Conservation (phyloP, 2,797 vertebrate species). For the Anguilla obscura region DNA sequence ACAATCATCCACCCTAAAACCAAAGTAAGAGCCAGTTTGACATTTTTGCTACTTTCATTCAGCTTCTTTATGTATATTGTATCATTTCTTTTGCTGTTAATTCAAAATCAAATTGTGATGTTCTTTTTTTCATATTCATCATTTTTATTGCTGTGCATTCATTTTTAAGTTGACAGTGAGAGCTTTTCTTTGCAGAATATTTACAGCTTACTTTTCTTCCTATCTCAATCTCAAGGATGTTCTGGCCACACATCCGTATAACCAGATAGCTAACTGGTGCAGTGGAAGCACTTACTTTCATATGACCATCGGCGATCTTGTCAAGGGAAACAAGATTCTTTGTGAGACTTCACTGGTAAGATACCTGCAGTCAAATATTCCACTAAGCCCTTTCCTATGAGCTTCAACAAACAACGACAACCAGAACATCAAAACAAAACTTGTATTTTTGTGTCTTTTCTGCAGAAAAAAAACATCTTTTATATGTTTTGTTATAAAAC, state of each 20-base stretch:
- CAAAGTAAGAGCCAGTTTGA: conserved; percentile 74
- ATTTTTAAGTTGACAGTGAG: not conserved
- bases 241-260: conserved; percentile 83
- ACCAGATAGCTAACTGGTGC: conserved; percentile 93
- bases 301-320: conserved; percentile 88
- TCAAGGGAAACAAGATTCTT: conserved; percentile 85
- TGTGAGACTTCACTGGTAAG: conserved; percentile 97
- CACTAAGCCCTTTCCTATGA: not conserved
- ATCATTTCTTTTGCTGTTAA: not conserved
- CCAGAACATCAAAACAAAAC: not conserved
- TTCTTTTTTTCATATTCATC: not conserved
- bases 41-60: not conserved
- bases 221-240: conserved; percentile 72
- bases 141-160: not conserved
- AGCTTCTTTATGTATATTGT: not conserved
- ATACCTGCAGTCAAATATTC: not conserved
- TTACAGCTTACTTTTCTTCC: conserved; percentile 28
- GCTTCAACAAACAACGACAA: not conserved
- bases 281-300: conserved; percentile 98
- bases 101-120: not conserved
- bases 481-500: not conserved
- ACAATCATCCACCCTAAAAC: conserved; percentile 82
- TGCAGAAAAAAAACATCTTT: not conserved
- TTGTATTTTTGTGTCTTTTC: not conserved
- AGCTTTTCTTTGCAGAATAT: not conserved